A percentile compares a stretch with the other conserved stretches of the same genome.
Evolutionary conservation across 2,888 invertebrate genomes (phyloP).

Genomic region (Leucoptera coffeella): DNA sequence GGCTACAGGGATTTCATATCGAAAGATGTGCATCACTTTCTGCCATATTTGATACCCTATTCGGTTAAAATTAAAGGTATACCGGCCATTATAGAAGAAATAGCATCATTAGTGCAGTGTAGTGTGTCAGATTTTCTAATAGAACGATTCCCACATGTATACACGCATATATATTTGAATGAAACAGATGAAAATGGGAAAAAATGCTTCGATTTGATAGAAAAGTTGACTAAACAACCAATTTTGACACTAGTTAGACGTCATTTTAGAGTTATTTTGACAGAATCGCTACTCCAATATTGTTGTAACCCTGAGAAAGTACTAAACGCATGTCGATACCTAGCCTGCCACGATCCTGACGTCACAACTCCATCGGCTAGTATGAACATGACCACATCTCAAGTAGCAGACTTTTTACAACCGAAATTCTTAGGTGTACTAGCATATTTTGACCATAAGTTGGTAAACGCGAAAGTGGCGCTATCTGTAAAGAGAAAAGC

Average conservation of each 20-base stretch:
- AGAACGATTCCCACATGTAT: constrained; percentile 64
- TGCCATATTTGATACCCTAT: constrained; percentile 59
- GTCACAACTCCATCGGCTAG: constrained; percentile 20
- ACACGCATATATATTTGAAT: constrained; percentile 62
- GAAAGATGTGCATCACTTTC: constrained; percentile 62
- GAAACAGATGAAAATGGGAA: constrained; percentile 52
- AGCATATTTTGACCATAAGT: constrained; percentile 68
- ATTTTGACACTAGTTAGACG: constrained; percentile 55
- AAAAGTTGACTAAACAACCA: constrained; percentile 50
- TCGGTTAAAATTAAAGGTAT: constrained; percentile 50
- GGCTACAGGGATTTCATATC: constrained; percentile 63
- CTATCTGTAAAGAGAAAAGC: constrained; percentile 64
- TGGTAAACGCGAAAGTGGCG: constrained; percentile 60
- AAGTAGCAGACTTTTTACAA: constrained; percentile 63
- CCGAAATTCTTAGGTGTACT: constrained; percentile 70
- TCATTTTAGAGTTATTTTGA: constrained; percentile 60
- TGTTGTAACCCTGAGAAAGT: constrained; percentile 57
- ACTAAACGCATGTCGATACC: constrained; percentile 48
- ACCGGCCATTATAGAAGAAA: constrained; percentile 57
- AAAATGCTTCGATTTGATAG: constrained; percentile 58
- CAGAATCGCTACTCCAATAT: constrained; percentile 60
- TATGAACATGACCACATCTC: constrained; percentile 26
- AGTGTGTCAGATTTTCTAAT: constrained; percentile 56
- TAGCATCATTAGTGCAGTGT: constrained; percentile 52
- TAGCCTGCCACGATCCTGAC: constrained; percentile 55